Conservation (phyloP, 1,140 invertebrate genomes). For the Rhysida immarginata region DNA sequence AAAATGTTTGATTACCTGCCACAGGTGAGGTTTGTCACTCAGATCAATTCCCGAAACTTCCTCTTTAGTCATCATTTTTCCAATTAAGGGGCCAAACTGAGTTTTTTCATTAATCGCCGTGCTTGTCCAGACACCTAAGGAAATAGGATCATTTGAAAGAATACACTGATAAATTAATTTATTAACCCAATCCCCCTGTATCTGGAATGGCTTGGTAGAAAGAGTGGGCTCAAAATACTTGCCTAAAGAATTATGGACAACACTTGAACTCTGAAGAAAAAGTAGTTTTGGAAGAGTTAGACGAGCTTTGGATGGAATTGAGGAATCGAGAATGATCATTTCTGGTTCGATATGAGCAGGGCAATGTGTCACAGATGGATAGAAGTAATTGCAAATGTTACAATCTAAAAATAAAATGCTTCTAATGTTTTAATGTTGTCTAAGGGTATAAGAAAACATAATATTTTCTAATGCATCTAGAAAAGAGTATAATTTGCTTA, state of each 20-base stretch:
- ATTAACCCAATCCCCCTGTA: too few species aligned
- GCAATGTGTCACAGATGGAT: not conserved
- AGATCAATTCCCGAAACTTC: not conserved
- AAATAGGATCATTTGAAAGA: too few species aligned
- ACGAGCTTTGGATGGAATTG: not conserved
- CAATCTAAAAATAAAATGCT: not conserved
- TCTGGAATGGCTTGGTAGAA: too few species aligned
- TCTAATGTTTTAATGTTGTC: not conserved
- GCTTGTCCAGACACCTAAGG: not conserved
- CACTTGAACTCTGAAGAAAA: not conserved
- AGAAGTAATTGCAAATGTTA: not conserved
- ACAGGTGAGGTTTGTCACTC: not conserved
- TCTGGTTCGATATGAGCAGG: not conserved
- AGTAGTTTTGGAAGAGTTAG: not conserved
- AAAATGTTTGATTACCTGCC: not conserved
- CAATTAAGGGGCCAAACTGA: slow-evolving; percentile 2
- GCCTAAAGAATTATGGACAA: too few species aligned
- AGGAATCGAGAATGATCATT: not conserved
- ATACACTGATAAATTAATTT: too few species aligned
- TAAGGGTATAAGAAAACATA: not conserved
- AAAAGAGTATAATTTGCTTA: not conserved
- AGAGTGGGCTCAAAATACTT: too few species aligned
- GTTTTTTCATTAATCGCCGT: not conserved
- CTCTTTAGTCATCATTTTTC: slow-evolving; percentile 1
- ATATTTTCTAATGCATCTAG: not conserved